Evolutionary conservation across 2,888 invertebrate genomes (phyloP).

Genomic region (Caenorhabditis auriculariae): DNA sequence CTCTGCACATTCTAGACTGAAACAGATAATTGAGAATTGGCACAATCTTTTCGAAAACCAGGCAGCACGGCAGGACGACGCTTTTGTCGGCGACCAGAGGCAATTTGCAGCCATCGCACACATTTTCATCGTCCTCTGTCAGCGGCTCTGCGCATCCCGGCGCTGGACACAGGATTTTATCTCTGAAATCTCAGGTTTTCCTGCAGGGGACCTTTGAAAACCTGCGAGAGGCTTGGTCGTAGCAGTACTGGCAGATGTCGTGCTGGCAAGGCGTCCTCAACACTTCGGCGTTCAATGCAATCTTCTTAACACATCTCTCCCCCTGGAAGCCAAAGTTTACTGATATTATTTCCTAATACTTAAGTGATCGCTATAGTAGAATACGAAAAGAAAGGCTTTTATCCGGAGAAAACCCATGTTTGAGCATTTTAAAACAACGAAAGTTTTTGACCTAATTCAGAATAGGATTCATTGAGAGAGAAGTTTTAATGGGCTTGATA

Average conservation of each 20-base stretch:
- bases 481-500: no score
- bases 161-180: conserved; percentile 30
- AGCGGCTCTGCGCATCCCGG: conserved; percentile 25
- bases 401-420: no score
- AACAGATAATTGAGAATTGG: no score
- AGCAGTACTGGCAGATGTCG: conserved; percentile 38
- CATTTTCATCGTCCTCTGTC: conserved; percentile 32
- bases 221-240: conserved; percentile 22
- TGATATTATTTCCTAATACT: no score
- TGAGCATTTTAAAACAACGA: no score
- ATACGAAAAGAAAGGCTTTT: no score
- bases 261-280: conserved; percentile 38
- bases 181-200: conserved; percentile 12
- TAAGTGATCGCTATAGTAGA: no score
- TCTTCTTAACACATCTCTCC: conserved; percentile 18
- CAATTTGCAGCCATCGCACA: conserved; percentile 40
- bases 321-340: no score
- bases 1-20: conserved; percentile 31
- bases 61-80: conserved; percentile 32
- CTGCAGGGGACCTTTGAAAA: conserved; percentile 1
- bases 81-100: conserved; percentile 19
- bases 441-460: no score
- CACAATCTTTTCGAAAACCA: no score
- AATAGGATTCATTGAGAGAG: no score
- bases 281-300: conserved; percentile 23